These are phyloP conservation scores for Leucophenga varia DNA, from an alignment of 1,140 invertebrate genomes.

Conservation along the genomic window DNA sequence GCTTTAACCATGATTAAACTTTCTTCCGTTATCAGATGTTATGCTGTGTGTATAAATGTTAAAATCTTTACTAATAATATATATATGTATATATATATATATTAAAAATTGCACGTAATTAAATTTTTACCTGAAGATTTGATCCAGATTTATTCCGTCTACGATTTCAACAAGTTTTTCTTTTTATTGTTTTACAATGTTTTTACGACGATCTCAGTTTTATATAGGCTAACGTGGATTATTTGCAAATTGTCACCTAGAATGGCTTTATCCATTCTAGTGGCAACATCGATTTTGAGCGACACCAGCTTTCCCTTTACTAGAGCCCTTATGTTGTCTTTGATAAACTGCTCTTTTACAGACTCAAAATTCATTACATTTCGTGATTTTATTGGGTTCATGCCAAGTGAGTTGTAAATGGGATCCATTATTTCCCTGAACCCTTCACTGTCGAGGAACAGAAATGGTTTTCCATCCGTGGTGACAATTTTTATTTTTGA, in stretches of 20 bases:
- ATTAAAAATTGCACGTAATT: background rate
- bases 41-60: slow-evolving; percentile 11
- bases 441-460: too few species aligned
- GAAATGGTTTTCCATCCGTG: slow-evolving; percentile 1
- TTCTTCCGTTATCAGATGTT: slow-evolving; percentile 15
- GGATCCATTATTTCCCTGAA: too few species aligned
- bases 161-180: slow-evolving; percentile 10
- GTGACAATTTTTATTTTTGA: background rate
- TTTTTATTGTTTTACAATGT: slow-evolving; percentile 13
- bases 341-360: background rate
- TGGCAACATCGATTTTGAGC: slow-evolving; percentile 11
- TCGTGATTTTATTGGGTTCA: background rate
- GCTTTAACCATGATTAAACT: slow-evolving; percentile 21
- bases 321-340: slow-evolving; percentile 10
- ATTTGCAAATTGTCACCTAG: slow-evolving; percentile 10
- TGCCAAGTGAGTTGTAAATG: background rate
- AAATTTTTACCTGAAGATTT: slow-evolving; percentile 15
- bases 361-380: background rate
- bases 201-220: slow-evolving; percentile 14
- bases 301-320: slow-evolving; percentile 15
- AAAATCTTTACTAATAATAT: slow-evolving; percentile 1
- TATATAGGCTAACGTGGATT: background rate
- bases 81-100: too few species aligned
- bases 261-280: slow-evolving; percentile 13
- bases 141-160: slow-evolving; percentile 13